phyloP scores from a whole-genome alignment of 2,888 invertebrate species.

The Melieria picta region DNA sequence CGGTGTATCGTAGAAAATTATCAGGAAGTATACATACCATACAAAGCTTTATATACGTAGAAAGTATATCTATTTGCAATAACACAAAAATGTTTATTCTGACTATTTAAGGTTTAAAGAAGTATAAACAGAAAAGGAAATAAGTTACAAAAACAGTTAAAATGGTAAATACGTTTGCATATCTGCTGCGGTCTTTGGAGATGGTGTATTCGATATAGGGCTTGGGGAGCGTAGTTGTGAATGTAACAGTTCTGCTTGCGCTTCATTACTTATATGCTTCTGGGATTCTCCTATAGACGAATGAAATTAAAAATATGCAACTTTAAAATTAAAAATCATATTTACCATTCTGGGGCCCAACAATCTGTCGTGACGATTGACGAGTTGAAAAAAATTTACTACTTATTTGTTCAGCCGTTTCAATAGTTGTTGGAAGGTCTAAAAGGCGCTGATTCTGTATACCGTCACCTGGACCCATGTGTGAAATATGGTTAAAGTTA shows the following conservation, averaged over 20 bases:
- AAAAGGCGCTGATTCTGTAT: slow-evolving; percentile 90
- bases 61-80: too few species aligned
- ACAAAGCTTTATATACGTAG: too few species aligned
- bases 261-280: too few species aligned
- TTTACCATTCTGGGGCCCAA: slow-evolving; percentile 42
- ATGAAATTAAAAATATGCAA: slow-evolving; percentile 18
- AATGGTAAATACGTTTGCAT: slow-evolving; percentile 29
- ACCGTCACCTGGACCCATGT: slow-evolving; percentile 98
- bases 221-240: too few species aligned
- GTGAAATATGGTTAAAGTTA: slow-evolving; percentile 98
- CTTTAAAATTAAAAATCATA: not conserved
- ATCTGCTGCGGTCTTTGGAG: too few species aligned
- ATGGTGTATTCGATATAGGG: too few species aligned
- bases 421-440: slow-evolving; percentile 87
- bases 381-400: slow-evolving; percentile 61
- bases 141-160: slow-evolving; percentile 28
- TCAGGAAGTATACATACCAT: too few species aligned
- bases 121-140: slow-evolving; percentile 19
- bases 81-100: too few species aligned
- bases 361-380: slow-evolving; percentile 66
- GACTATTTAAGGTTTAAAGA: not conserved
- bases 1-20: too few species aligned
- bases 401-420: slow-evolving; percentile 70
- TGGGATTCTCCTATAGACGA: slow-evolving; percentile 47
- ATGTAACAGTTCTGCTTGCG: too few species aligned